phyloP scores from a whole-genome alignment of 1,140 invertebrate species.

The Plectrocnemia conspersa region DNA sequence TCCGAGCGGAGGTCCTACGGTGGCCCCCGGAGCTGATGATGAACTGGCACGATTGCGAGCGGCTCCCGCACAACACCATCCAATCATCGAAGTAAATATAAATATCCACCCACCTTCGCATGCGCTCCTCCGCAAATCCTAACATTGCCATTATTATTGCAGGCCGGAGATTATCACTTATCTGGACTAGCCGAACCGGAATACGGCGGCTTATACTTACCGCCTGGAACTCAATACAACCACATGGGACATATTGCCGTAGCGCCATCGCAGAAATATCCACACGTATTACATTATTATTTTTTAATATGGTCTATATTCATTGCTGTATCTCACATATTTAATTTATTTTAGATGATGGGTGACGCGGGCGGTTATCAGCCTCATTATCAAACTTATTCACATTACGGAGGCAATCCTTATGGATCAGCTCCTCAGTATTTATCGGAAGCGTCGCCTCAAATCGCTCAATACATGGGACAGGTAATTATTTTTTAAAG shows the following conservation, averaged over 20 bases:
- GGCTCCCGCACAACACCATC: slow-evolving; percentile 22
- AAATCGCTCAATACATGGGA: slow-evolving; percentile 47
- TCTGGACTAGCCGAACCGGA: slow-evolving; percentile 47
- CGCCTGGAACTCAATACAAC: slow-evolving; percentile 48
- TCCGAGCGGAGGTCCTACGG: slow-evolving; percentile 2
- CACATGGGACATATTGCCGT: slow-evolving; percentile 51
- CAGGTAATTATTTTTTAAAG: slow-evolving; percentile 38
- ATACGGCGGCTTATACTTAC: slow-evolving; percentile 49
- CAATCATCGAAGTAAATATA: slow-evolving; percentile 27
- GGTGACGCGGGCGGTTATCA: slow-evolving; percentile 31
- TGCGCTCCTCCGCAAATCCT: not conserved
- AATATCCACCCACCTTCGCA: not conserved
- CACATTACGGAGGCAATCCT: slow-evolving; percentile 46
- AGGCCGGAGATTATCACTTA: slow-evolving; percentile 35
- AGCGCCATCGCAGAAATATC: slow-evolving; percentile 51
- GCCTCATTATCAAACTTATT: slow-evolving; percentile 47
- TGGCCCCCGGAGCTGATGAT: slow-evolving; percentile 9
- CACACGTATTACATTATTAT: slow-evolving; percentile 42
- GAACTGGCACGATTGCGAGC: slow-evolving; percentile 13
- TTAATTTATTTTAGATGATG: slow-evolving; percentile 29
- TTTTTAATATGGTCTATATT: not conserved
- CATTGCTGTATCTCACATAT: not conserved
- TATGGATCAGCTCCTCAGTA: slow-evolving; percentile 46
- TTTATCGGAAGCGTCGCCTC: slow-evolving; percentile 43
- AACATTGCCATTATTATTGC: slow-evolving; percentile 2